Conservation (phyloP, 2,113 vertebrate genomes). For the Leiothrix lutea region DNA sequence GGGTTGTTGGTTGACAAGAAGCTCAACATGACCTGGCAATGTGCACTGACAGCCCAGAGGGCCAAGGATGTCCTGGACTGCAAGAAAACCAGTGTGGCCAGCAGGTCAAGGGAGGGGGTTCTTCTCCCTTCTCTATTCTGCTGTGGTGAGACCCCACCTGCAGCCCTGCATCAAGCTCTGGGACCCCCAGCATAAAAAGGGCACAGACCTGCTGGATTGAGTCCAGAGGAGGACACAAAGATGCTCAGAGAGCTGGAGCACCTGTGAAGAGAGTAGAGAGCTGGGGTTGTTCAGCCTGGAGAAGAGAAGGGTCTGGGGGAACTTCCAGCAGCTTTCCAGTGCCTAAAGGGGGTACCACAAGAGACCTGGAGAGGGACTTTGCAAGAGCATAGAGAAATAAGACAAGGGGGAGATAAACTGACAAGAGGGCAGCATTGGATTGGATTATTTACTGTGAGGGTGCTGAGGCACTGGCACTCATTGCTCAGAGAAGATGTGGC, state of each 20-base stretch:
- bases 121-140: neutral
- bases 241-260: neutral
- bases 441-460: neutral
- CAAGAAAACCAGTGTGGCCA: neutral
- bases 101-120: no score
- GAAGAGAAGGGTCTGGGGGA: neutral
- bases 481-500: neutral
- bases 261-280: neutral
- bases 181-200: neutral
- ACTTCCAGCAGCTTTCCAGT: neutral
- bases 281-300: neutral
- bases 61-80: neutral
- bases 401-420: neutral
- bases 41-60: neutral
- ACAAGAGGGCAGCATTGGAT: neutral
- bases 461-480: neutral
- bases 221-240: neutral
- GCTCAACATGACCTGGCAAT: neutral
- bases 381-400: neutral
- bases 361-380: neutral
- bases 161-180: accelerated
- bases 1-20: neutral
- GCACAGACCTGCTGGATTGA: neutral
- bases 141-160: neutral
- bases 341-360: neutral